These are phyloP conservation scores for Hydrotaea cyrtoneurina DNA, from an alignment of 2,888 invertebrate genomes.

Conservation along the genomic window DNA sequence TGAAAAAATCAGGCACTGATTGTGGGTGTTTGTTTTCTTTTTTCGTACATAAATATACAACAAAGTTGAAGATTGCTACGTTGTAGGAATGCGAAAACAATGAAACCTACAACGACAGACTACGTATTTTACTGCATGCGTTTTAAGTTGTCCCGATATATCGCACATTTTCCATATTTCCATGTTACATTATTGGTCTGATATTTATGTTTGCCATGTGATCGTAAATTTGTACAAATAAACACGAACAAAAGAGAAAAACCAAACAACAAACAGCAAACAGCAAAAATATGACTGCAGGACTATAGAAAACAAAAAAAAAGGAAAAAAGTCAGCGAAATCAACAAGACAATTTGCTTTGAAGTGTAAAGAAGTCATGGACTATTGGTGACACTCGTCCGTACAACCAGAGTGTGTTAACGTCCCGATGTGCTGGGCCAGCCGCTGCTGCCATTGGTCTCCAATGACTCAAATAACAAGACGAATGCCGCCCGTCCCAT, in stretches of 20 bases:
- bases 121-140: not conserved
- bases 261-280: too few relatives aligned
- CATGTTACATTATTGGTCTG: constrained; percentile 22
- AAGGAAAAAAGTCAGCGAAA: not conserved
- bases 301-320: constrained; percentile 37
- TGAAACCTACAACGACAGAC: not conserved
- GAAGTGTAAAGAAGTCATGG: constrained; percentile 38
- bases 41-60: constrained; percentile 4
- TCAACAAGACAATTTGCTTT: constrained; percentile 28
- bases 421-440: not conserved
- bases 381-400: constrained; percentile 27
- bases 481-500: not conserved
- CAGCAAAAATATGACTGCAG: constrained; percentile 33
- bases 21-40: constrained; percentile 19
- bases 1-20: not conserved
- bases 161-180: not conserved
- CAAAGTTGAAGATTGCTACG: not conserved
- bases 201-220: constrained; percentile 47
- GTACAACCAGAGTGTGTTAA: not conserved
- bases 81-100: constrained; percentile 2
- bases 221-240: constrained; percentile 54
- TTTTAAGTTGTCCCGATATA: not conserved
- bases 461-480: not conserved
- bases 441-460: not conserved
- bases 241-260: constrained; percentile 17